phyloP scores from a whole-genome alignment of 2,888 invertebrate species.

The Drosophila peninsularis region DNA sequence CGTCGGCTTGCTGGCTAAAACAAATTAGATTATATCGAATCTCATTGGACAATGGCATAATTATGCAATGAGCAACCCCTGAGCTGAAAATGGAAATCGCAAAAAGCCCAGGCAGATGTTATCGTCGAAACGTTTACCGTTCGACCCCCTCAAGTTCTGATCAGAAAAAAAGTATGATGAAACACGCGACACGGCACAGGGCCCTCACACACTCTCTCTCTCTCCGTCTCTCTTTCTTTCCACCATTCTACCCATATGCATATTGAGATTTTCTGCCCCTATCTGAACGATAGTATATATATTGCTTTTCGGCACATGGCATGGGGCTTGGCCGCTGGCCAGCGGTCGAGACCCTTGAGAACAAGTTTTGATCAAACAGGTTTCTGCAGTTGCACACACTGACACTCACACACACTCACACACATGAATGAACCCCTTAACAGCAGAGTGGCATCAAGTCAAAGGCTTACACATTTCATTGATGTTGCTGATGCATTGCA shows the following conservation, averaged over 20 bases:
- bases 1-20: slow-evolving; percentile 12
- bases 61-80: slow-evolving; percentile 74
- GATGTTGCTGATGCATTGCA: slow-evolving; percentile 68
- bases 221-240: neutral
- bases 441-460: slow-evolving; percentile 63
- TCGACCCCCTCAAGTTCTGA: slow-evolving; percentile 34
- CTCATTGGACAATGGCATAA: slow-evolving; percentile 77
- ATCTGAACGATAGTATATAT: slow-evolving; percentile 13
- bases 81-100: slow-evolving; percentile 35
- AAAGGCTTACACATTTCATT: slow-evolving; percentile 76
- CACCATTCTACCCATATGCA: slow-evolving; percentile 18
- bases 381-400: slow-evolving; percentile 54
- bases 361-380: slow-evolving; percentile 73
- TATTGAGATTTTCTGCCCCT: slow-evolving; percentile 65
- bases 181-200: slow-evolving; percentile 69
- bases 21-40: slow-evolving; percentile 79
- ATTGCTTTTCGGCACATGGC: slow-evolving; percentile 52
- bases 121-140: slow-evolving; percentile 77
- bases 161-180: slow-evolving; percentile 50
- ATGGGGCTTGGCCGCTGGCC: slow-evolving; percentile 40
- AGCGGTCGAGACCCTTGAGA: slow-evolving; percentile 67
- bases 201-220: slow-evolving; percentile 1
- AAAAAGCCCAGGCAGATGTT: slow-evolving; percentile 73
- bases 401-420: slow-evolving; percentile 3
- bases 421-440: slow-evolving; percentile 43